phyloP scores from a whole-genome alignment of 92 coral and sea anemone species.

The Palythoa grandis region DNA sequence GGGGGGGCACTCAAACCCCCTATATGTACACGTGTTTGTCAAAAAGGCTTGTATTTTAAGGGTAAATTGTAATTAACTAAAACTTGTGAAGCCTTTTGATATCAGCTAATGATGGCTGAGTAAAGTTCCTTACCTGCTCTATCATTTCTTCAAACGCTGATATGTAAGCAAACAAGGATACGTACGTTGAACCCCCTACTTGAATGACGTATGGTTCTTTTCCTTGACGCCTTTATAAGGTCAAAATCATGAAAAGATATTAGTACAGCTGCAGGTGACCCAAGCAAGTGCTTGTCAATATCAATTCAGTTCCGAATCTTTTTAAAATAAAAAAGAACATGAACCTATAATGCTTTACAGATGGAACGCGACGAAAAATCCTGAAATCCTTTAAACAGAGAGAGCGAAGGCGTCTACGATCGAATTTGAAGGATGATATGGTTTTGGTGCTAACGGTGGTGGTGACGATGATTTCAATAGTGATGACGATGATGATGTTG shows the following conservation, averaged over 20 bases:
- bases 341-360: too few species aligned
- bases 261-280: background rate
- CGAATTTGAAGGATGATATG: background rate
- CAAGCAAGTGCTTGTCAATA: background rate
- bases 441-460: background rate
- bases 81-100: background rate
- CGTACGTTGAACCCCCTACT: slow-evolving; percentile 45
- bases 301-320: too few species aligned
- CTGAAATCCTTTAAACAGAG: background rate
- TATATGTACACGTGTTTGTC: too few species aligned
- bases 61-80: too few species aligned
- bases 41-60: too few species aligned
- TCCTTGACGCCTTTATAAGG: slow-evolving; percentile 26
- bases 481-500: background rate
- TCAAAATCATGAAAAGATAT: background rate
- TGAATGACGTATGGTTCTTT: slow-evolving; percentile 35
- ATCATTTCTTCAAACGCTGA: slow-evolving; percentile 51
- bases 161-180: slow-evolving; percentile 41
- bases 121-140: slow-evolving; percentile 33
- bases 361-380: too few species aligned
- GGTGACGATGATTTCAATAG: background rate
- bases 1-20: too few species aligned
- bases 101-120: background rate
- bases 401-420: background rate
- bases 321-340: too few species aligned